Base-by-base conservation (phyloP, 2,888 invertebrate genomes). In the Lymantria dispar region DNA sequence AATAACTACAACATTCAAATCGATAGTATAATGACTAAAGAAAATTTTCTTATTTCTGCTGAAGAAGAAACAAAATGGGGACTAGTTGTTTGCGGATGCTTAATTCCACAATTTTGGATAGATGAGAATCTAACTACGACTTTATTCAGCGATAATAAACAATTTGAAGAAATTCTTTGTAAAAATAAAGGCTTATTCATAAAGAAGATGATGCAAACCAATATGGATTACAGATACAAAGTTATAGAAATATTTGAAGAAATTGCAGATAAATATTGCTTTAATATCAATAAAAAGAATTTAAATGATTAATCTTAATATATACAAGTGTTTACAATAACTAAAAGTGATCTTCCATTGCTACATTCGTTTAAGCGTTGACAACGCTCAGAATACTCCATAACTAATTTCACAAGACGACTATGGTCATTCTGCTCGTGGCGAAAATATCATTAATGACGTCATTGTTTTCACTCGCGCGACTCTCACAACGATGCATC, bases 241-340 rank as follows among this genome's bases (percentile, higher is more conserved):
- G 72, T 94, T 22, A 79, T 89, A 53, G 90, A 92, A 60, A 83
- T 94, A 71, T 82, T 94, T 51, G 83, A 92, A 60, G 93, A 94
- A 72, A 85, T 94, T 47, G 78, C 93, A 43, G 89, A 92, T 58
- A 81, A 79, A 62, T 93, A 88, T 66, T 81, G 85, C 64, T 54
- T 89, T 8, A 40, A 42, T 9, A 12, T 14, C 7, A 40, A 40
- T 40, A 1, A 15, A 15, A 40, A 40, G 15, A 22, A 22, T 22
- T 22, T 3, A 22, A 2, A 22, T 22, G 22, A 22, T 22, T 22
- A 22, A 22, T 22, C 22, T 3, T 22, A 22, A 22, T 22, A 22
- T 5, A 5, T 22, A 22, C 2, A 2, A 3, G 5, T 22, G 5
- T 22, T 22, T 22, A 22, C 5, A 22, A 22, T 22, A 22, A 5